Evolutionary conservation across 2,888 invertebrate species (phyloP), one percentile per base, ranked within the genome.

Genomic region (Furcula furcula): DNA sequence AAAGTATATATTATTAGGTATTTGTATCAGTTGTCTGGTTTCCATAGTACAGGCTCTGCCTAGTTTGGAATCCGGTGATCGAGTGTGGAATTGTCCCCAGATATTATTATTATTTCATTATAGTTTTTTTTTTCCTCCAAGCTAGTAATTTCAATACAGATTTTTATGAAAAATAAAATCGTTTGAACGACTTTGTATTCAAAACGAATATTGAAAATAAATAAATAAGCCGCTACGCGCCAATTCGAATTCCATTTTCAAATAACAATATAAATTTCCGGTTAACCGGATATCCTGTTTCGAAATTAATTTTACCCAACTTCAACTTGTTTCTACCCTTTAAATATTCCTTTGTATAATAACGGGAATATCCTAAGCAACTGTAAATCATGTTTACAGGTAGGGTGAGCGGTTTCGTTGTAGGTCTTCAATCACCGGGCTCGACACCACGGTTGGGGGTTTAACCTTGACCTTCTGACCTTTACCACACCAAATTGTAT

Each of bases 351-450:
- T 20, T 20, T 20, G 9, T 5, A 21, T 16, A 16, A 10, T 6
- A 10, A 10, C 0, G 12, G 23, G 23, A 12, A 12, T 7, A 12
- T 23, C 23, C 23, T 7, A 11, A 23, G 12, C 3, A 12, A 5
- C 12, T 12, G 23, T 23, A 23, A 23, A 23, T 23, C 12, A 23
- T 23, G 12, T 23, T 23, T 12, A 12, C 23, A 6, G 11, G 7
- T 26, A 14, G 3, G 9, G 27, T 15, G 15, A 27, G 5, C 13
- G 15, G 27, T 27, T 26, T 4, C 4, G 6, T 27, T 27, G 15
- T 14, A 27, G n/a, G n/a, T n/a, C n/a, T 15, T 27, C 15, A n/a
- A 27, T 27, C 27, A 27, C 9, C 27, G 15, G n/a, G 5, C 15
- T 15, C 15, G 27, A 15, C 27, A 15, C 15, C 7, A 5, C 10